phyloP scores from a whole-genome alignment of 2,113 vertebrate species.

The Corythoichthys haematopterus region DNA sequence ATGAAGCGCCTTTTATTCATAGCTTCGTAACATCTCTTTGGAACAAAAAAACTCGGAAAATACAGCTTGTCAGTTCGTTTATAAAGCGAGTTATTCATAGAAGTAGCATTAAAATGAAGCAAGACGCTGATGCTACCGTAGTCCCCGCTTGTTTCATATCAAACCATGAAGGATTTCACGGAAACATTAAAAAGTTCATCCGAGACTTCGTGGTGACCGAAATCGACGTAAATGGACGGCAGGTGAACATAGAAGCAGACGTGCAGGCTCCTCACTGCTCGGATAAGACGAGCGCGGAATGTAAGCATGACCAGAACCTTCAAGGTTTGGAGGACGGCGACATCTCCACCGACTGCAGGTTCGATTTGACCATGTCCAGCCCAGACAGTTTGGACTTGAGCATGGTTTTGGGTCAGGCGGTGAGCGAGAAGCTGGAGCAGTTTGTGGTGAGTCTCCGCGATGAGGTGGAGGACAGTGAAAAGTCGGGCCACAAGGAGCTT shows the following conservation, averaged over 20 bases:
- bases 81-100: neutral
- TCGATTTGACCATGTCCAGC: conserved; percentile 8
- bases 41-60: neutral
- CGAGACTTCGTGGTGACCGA: conserved; percentile 87
- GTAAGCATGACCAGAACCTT: conserved; percentile 13
- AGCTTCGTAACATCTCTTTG: neutral
- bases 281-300: neutral
- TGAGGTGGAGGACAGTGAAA: neutral
- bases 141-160: conserved; percentile 64
- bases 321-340: conserved; percentile 20
- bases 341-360: neutral
- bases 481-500: conserved; percentile 55
- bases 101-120: neutral
- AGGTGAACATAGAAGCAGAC: conserved; percentile 33
- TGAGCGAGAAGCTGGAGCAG: conserved; percentile 63
- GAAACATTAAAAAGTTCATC: conserved; percentile 82
- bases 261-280: conserved; percentile 1
- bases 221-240: conserved; percentile 67
- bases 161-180: conserved; percentile 80
- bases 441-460: conserved; percentile 72
- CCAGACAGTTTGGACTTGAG: conserved; percentile 63
- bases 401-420: conserved; percentile 67
- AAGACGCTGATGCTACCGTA: neutral
- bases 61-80: neutral
- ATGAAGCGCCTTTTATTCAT: neutral